A percentile compares a stretch with the other conserved stretches of the same genome.
Conservation (phyloP, 2,888 invertebrate species). For the Coenonympha arcania region DNA sequence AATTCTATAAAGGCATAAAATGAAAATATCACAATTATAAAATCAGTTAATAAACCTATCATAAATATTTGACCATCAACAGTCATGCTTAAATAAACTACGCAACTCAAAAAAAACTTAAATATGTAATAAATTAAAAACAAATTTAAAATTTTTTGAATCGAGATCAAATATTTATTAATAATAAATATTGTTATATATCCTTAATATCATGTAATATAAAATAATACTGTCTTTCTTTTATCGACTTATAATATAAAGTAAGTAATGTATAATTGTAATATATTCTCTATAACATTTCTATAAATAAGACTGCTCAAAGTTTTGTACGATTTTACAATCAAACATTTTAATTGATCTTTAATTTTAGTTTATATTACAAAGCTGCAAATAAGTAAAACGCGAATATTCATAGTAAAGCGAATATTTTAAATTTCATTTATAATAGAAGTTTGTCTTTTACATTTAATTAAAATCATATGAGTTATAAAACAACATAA, state of each 20-base stretch:
- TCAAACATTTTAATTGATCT: not conserved
- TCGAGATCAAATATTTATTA: conserved; percentile 7
- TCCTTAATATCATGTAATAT: not conserved
- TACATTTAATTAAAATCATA: not conserved
- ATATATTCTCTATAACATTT: not conserved
- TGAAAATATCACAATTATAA: conserved; percentile 18
- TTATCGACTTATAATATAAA: conserved; percentile 11
- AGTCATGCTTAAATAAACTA: not conserved
- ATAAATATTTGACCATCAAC: conserved; percentile 14
- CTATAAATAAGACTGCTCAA: conserved; percentile 7
- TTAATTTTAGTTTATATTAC: not conserved
- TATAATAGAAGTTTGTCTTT: not conserved
- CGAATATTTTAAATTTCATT: not conserved
- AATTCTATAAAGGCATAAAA: conserved; percentile 12
- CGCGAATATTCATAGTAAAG: not conserved
- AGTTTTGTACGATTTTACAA: conserved; percentile 18
- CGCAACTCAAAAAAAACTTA: not conserved
- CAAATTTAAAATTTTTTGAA: conserved; percentile 7
- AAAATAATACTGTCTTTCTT: conserved; percentile 22
- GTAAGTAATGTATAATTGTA: not conserved
- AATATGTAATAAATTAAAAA: not conserved
- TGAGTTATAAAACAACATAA: too few relatives aligned
- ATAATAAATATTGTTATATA: conserved; percentile 10
- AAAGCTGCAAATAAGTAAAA: conserved; percentile 4
- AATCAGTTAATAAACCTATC: conserved; percentile 14